These are phyloP conservation scores for Rhynchopsitta pachyrhyncha DNA, from an alignment of 2,113 vertebrate species.

Conservation along the genomic window DNA sequence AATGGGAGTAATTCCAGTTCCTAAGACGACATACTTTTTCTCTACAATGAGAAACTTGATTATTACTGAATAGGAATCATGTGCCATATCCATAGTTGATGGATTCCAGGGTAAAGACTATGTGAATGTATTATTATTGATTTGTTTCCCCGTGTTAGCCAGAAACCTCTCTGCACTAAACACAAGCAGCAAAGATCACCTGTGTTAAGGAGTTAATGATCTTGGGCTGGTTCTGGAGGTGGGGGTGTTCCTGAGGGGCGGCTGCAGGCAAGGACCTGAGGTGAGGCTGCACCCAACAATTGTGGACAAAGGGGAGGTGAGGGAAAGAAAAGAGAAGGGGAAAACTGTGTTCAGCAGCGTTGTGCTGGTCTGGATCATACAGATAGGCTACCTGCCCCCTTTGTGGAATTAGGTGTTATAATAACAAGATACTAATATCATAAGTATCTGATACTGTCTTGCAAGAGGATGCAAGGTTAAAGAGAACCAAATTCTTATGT, in stretches of 20 bases:
- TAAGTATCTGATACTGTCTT: background rate
- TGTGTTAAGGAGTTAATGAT: background rate
- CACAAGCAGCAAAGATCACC: background rate
- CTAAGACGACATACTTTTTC: background rate
- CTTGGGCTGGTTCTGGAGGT: fast-evolving
- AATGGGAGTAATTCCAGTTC: background rate
- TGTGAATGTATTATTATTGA: fast-evolving
- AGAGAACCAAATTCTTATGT: background rate
- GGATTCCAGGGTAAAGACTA: background rate
- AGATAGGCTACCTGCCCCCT: background rate
- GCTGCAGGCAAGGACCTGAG: background rate
- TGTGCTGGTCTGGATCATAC: background rate
- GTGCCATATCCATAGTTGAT: background rate
- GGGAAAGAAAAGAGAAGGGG: background rate
- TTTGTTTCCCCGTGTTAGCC: background rate
- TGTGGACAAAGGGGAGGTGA: background rate
- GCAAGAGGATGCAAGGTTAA: background rate
- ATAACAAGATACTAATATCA: background rate
- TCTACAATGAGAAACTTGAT: background rate
- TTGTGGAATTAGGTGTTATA: background rate
- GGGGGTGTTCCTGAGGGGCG: background rate
- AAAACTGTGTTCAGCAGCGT: background rate
- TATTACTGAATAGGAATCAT: background rate
- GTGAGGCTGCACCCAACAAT: background rate
- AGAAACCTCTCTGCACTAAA: background rate